Conservation (phyloP, 2,797 vertebrate genomes). For the Enteromius anoplus region DNA sequence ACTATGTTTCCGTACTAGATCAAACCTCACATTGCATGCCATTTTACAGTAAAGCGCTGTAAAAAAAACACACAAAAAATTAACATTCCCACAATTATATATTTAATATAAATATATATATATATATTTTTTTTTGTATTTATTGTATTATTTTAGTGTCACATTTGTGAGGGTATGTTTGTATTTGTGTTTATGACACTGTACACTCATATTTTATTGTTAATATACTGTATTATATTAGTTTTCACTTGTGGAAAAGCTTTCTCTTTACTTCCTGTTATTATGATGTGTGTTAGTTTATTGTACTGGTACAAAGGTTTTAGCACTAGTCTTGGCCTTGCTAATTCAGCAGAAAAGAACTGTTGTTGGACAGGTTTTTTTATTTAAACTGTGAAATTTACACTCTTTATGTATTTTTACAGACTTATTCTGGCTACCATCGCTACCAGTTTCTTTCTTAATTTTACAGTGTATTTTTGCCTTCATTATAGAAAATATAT, state of each 20-base stretch:
- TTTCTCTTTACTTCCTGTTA: background rate
- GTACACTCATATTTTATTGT: background rate
- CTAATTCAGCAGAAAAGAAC: background rate
- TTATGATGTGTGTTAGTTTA: background rate
- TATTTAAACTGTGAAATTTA: background rate
- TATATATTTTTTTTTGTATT: background rate
- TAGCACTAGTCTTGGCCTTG: background rate
- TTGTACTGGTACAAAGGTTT: background rate
- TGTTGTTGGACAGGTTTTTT: background rate
- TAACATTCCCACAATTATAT: background rate
- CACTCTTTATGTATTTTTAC: background rate
- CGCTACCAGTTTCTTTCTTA: background rate
- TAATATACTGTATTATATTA: too few species aligned
- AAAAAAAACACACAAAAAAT: background rate
- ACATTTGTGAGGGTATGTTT: background rate
- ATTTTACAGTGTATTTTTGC: background rate
- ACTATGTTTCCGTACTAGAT: background rate
- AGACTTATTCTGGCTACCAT: background rate
- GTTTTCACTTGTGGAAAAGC: too few species aligned
- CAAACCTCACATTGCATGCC: background rate
- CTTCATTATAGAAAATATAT: background rate
- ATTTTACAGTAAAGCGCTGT: background rate
- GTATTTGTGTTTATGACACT: background rate
- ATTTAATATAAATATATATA: background rate
- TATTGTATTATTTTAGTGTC: background rate